Evolutionary conservation across 2,888 invertebrate species (phyloP), one percentile per base, ranked within the genome.

Genomic region (Cylloceria caligata): DNA sequence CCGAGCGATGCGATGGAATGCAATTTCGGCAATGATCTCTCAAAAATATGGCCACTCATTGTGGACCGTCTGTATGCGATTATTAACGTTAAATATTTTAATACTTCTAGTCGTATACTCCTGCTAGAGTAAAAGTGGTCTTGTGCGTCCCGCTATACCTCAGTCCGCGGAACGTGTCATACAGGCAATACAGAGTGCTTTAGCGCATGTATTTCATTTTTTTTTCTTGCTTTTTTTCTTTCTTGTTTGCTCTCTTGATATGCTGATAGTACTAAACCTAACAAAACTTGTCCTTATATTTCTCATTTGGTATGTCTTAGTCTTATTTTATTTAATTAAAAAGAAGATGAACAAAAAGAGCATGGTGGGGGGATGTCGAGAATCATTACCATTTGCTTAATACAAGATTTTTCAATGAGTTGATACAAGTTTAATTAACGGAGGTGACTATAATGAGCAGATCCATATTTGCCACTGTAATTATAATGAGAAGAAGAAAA

Each of bases 41-140:
- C 88, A 88, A 89, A 89, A 89, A 88, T 88, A 88, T 91, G 91
- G 90, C 92, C 92, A 91, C 91, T 90, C 89, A 89, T 90, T 89
- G 86, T 88, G 88, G 88, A 90, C 88, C 90, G 89, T 90, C 88
- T 88, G 89, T 89, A 89, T 88, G 74, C 87, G 87, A 89, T 91
- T 88, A 91, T 90, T 89, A 88, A 89, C 86, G 86, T 89, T 89
- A 90, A 88, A 90, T 90, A 89, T 60, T 73, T 79, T 72, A 92
- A 92, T 92, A 92, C 92, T 92, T 92, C 92, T 92, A 92, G 90
- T 92, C 92, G 92, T 92, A 92, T 92, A 92, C 92, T 90, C 91
- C 90, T 88, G 88, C 87, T 90, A 92, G 91, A 92, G 92, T 92
- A 91, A 90, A 90, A 91, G 88, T 92, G 91, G 90, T 92, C 92